A percentile compares a stretch with the other conserved stretches of the same genome.
These are phyloP conservation scores for Mesodorylaimus sp. DNA, from an alignment of 2,888 invertebrate species.

Conservation along the genomic window DNA sequence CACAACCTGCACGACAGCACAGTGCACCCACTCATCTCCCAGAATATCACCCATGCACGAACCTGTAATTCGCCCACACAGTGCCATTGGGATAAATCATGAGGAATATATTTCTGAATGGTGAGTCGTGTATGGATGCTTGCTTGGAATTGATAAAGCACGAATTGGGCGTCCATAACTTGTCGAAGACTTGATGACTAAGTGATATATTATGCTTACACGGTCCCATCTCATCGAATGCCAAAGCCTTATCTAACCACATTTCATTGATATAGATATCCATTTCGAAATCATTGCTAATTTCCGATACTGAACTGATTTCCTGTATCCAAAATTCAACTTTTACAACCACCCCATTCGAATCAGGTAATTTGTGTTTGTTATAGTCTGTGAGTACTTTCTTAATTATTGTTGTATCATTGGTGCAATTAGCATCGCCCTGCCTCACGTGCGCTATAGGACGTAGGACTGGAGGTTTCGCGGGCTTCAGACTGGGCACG, in stretches of 20 bases:
- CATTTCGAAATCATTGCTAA: constrained; percentile 17
- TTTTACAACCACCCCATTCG: constrained; percentile 14
- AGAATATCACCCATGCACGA: neutral
- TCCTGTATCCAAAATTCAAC: constrained; percentile 14
- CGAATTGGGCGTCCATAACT: constrained; percentile 9
- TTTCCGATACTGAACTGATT: constrained; percentile 12
- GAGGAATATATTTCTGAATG: constrained; percentile 9
- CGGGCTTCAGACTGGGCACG: too few species aligned
- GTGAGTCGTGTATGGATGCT: constrained; percentile 9
- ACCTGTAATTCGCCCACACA: constrained; percentile 11
- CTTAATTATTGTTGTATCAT: constrained; percentile 25
- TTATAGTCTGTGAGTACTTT: constrained; percentile 24
- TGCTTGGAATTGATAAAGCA: constrained; percentile 10
- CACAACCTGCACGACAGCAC: too few species aligned
- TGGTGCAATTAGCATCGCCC: constrained; percentile 15
- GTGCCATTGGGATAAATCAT: constrained; percentile 10
- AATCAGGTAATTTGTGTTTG: constrained; percentile 26
- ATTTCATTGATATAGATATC: constrained; percentile 30
- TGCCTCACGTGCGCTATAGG: too few species aligned
- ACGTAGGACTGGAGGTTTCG: too few species aligned
- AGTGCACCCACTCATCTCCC: too few species aligned
- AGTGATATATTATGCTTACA: constrained; percentile 28
- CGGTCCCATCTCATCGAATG: constrained; percentile 23
- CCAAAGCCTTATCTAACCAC: constrained; percentile 17
- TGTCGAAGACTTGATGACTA: constrained; percentile 4